These are phyloP conservation scores for Diglossa brunneiventris DNA, from an alignment of 2,113 vertebrate species.

Conservation along the genomic window DNA sequence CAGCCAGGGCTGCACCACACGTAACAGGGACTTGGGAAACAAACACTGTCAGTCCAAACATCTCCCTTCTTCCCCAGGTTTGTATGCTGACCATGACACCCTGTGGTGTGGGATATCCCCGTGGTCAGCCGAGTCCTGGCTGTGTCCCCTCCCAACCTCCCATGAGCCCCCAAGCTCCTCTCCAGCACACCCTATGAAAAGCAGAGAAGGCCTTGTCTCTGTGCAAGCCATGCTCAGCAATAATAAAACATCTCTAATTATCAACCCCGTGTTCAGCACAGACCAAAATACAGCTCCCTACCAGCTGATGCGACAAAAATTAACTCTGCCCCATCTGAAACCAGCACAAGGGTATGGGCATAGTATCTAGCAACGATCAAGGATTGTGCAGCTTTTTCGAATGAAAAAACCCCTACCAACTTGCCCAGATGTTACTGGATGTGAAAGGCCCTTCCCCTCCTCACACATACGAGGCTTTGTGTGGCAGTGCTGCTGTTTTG, in stretches of 20 bases:
- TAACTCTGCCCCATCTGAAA: background rate
- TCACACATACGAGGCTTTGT: background rate
- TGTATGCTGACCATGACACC: background rate
- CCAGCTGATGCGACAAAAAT: background rate
- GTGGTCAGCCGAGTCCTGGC: background rate
- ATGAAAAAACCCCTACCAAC: fast-evolving
- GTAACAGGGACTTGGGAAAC: fast-evolving
- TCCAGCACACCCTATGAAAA: fast-evolving
- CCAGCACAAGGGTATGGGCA: too few species aligned
- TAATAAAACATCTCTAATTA: background rate
- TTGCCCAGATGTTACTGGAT: background rate
- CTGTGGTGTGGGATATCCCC: background rate
- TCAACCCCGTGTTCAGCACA: fast-evolving
- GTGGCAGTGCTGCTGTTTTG: background rate
- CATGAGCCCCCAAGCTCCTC: background rate
- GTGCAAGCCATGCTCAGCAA: background rate
- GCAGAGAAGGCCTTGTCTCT: background rate
- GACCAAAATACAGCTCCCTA: background rate
- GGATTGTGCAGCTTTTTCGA: background rate
- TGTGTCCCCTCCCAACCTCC: background rate
- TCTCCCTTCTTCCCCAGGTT: background rate
- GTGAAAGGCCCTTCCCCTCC: background rate
- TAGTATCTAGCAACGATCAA: background rate
- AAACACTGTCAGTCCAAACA: background rate
- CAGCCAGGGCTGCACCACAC: background rate